Conservation (phyloP, 2,113 vertebrate species). For the Leptocoma aspasia region DNA sequence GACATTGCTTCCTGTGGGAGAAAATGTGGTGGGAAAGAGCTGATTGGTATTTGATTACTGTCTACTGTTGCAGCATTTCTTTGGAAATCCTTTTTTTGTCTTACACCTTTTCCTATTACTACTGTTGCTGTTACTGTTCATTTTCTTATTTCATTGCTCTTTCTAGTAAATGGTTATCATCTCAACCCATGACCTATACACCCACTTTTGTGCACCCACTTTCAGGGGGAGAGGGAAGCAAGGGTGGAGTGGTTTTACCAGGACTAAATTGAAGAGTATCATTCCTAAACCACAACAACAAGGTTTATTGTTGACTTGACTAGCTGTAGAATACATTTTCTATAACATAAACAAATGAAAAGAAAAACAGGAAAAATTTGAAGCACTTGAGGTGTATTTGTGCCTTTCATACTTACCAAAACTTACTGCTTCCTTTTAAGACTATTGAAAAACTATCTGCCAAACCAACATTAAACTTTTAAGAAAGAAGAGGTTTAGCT, state of each 20-base stretch:
- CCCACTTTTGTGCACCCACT: background rate
- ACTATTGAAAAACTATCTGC: background rate
- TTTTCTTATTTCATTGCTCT: background rate
- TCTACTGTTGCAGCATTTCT: background rate
- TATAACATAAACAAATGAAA: background rate
- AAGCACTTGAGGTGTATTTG: background rate
- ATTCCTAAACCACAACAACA: background rate
- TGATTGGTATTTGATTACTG: background rate
- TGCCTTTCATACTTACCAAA: background rate
- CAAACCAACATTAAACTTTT: background rate
- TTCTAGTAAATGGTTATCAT: background rate
- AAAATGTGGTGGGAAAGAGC: background rate
- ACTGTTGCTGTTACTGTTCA: background rate
- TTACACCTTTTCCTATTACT: background rate
- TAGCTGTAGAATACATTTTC: background rate
- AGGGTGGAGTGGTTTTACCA: background rate
- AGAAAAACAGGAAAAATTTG: background rate
- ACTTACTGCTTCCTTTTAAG: no score
- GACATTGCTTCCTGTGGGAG: rapidly evolving
- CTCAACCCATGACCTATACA: no score
- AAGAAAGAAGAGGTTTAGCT: background rate
- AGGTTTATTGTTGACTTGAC: background rate
- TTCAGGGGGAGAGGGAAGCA: background rate
- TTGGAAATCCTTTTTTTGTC: background rate
- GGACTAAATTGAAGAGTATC: background rate